Conservation (phyloP, 2,113 vertebrate species). For the Bujurquina vittata region DNA sequence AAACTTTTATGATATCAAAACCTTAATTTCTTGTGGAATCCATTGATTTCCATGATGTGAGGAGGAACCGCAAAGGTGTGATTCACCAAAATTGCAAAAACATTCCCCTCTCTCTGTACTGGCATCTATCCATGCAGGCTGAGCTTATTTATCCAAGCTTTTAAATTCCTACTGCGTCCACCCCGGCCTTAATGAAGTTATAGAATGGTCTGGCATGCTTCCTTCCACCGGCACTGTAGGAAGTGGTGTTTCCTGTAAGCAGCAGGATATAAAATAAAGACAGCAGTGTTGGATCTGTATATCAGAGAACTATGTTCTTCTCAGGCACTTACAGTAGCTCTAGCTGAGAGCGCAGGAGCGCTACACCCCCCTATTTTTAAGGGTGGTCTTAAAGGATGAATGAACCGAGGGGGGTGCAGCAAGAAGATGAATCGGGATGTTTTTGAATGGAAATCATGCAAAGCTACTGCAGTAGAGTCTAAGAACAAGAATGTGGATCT, state of each 20-base stretch:
- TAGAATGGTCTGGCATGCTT: neutral
- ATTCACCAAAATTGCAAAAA: neutral
- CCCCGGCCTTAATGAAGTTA: neutral
- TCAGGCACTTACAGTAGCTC: too few species aligned
- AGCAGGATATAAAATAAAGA: too few species aligned
- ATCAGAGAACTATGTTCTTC: neutral
- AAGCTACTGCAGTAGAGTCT: neutral
- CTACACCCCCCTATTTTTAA: too few species aligned
- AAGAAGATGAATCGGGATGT: rapidly evolving
- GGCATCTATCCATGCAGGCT: neutral
- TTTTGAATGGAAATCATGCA: neutral
- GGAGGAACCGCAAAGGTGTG: neutral
- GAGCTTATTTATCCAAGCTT: neutral
- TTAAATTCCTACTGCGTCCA: neutral
- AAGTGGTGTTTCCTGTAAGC: neutral
- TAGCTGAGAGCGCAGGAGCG: too few species aligned
- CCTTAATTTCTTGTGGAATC: rapidly evolving
- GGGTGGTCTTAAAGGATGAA: too few species aligned
- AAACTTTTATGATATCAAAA: neutral
- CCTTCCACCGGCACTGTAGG: neutral
- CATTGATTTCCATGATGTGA: rapidly evolving
- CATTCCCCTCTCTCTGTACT: neutral
- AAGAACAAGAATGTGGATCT: neutral
- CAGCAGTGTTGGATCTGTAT: neutral
- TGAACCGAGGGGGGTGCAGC: too few species aligned